phyloP scores from a whole-genome alignment of 1,140 invertebrate genomes.

The Adelges cooleyi region DNA sequence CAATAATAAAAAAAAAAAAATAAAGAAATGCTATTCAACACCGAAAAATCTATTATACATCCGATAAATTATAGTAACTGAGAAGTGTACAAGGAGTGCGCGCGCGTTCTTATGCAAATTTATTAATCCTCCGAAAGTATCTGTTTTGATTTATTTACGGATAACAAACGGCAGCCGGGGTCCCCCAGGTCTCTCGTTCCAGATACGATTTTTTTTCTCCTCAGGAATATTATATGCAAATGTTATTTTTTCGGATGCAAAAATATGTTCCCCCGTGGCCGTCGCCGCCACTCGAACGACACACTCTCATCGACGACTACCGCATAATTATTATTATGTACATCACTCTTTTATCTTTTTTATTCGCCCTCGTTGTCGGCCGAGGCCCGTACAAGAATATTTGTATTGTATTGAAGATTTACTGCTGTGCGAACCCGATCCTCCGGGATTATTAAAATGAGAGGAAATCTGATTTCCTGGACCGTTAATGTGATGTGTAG shows the following conservation, averaged over 20 bases:
- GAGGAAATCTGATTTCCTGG: conserved; percentile 26
- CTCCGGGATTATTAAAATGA: conserved; percentile 27
- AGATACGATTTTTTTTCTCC: conserved; percentile 8
- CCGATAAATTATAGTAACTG: conserved; percentile 7
- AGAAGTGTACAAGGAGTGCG: neutral
- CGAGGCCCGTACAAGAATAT: no score
- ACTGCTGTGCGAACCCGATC: conserved; percentile 27
- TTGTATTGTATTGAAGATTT: conserved; percentile 24
- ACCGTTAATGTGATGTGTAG: conserved; percentile 10
- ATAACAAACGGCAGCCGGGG: conserved; percentile 17
- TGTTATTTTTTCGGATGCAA: conserved; percentile 15
- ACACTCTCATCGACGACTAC: conserved; percentile 19
- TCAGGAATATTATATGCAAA: conserved; percentile 20
- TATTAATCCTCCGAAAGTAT: conserved; percentile 26
- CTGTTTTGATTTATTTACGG: conserved; percentile 29
- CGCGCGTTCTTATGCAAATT: conserved; percentile 20
- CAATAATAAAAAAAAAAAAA: no score
- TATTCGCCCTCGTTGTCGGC: no score
- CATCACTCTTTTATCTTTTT: no score
- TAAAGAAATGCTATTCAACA: no score
- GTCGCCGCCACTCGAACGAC: conserved; percentile 14
- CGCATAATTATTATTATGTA: conserved; percentile 22
- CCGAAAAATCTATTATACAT: conserved; percentile 17
- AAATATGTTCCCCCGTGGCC: conserved; percentile 24
- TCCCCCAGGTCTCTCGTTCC: conserved; percentile 21